These are phyloP conservation scores for Probosciger aterrimus DNA, from an alignment of 2,113 vertebrate species.

Conservation along the genomic window DNA sequence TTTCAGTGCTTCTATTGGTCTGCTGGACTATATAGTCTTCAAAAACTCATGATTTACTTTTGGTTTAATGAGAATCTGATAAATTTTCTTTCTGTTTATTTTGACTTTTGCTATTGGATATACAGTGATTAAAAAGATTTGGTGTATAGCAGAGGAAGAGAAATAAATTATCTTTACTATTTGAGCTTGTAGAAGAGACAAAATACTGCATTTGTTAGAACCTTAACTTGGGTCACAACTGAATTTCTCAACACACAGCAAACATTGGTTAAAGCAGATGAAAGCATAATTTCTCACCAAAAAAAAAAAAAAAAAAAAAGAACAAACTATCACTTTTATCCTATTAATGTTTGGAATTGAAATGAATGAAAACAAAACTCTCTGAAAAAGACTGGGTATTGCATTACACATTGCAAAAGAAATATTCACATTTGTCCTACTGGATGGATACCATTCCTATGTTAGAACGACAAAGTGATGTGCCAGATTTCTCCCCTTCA, in stretches of 20 bases:
- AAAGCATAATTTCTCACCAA: not conserved
- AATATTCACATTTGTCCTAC: not conserved
- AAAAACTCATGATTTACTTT: not conserved
- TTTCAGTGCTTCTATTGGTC: not conserved
- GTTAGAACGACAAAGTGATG: not conserved
- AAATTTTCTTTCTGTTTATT: not conserved
- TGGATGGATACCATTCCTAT: not conserved
- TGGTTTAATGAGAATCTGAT: not conserved
- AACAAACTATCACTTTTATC: not conserved
- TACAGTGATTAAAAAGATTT: not conserved
- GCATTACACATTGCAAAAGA: not conserved
- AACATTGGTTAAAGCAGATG: not conserved
- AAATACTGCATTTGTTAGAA: not conserved
- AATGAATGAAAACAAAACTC: not conserved
- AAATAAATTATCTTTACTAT: not conserved
- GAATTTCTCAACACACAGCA: not conserved
- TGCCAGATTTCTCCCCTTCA: rapidly evolving
- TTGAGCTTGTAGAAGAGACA: not conserved
- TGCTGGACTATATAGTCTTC: not conserved
- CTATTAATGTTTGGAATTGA: not conserved
- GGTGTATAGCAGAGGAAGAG: not conserved
- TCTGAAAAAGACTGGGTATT: not conserved
- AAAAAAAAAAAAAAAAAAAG: not conserved
- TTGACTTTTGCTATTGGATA: not conserved
- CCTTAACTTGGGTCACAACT: not conserved